These are phyloP conservation scores for Nyctereutes procyonoides DNA, from an alignment of 2,113 vertebrate genomes.

Conservation along the genomic window DNA sequence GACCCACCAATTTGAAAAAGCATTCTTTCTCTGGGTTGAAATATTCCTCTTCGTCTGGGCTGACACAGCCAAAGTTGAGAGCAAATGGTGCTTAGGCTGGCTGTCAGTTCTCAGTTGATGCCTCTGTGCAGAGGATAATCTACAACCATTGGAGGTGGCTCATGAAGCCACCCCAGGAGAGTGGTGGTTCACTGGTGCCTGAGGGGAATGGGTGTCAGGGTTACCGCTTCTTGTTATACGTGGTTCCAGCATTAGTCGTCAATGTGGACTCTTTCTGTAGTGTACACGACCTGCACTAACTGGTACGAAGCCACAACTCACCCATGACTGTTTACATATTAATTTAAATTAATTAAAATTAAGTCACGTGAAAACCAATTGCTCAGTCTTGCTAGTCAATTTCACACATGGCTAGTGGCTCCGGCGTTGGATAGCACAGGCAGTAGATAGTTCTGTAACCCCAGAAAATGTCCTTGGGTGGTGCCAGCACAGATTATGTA, in stretches of 20 bases:
- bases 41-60: background rate
- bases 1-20: background rate
- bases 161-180: background rate
- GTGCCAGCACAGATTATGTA: background rate
- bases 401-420: background rate
- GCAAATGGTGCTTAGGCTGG: background rate
- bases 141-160: background rate
- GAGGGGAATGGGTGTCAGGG: background rate
- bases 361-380: background rate
- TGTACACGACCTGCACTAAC: background rate
- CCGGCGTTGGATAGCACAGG: background rate
- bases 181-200: background rate
- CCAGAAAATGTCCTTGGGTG: background rate
- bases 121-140: background rate
- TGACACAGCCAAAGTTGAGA: background rate
- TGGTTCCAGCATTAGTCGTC: background rate
- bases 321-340: background rate
- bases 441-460: background rate
- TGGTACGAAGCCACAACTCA: background rate
- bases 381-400: background rate
- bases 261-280: background rate
- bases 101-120: background rate
- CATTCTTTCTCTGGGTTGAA: background rate
- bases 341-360: slow-evolving; percentile 20
- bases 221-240: background rate